phyloP scores from a whole-genome alignment of 2,797 vertebrate genomes.

The Fundulus diaphanus region DNA sequence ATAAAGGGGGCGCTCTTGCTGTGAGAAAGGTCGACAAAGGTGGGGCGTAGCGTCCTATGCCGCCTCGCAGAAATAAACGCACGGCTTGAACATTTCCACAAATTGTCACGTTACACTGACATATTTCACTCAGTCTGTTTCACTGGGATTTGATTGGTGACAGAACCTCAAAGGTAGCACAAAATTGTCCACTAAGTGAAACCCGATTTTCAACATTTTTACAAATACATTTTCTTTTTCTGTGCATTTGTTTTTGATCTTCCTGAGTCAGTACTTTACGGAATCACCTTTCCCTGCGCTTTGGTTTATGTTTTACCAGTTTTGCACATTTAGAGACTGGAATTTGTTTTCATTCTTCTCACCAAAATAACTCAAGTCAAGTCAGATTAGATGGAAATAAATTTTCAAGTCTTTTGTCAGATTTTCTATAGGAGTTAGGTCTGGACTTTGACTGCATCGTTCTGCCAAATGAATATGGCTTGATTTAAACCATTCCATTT shows the following conservation, averaged over 20 bases:
- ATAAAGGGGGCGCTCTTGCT: constrained; percentile 64
- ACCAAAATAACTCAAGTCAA: neutral
- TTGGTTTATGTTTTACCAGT: neutral
- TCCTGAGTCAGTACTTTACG: neutral
- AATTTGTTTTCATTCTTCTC: neutral
- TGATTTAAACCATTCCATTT: neutral
- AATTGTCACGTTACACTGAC: neutral
- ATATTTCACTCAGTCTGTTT: neutral
- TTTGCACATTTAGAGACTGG: neutral
- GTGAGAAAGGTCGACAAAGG: constrained; percentile 42
- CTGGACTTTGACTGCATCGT: neutral
- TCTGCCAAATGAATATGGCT: neutral
- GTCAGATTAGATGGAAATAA: neutral
- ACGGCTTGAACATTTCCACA: neutral
- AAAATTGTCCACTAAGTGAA: neutral
- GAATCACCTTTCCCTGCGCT: neutral
- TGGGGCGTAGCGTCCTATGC: constrained; percentile 23
- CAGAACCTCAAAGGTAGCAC: neutral
- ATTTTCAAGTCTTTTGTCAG: neutral
- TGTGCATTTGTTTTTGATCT: neutral
- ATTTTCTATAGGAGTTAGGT: neutral
- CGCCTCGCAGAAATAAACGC: neutral
- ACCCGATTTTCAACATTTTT: neutral
- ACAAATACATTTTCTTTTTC: neutral
- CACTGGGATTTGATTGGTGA: neutral